These are phyloP conservation scores for Phyto melanocephala DNA, from an alignment of 2,888 invertebrate genomes.

Conservation along the genomic window DNA sequence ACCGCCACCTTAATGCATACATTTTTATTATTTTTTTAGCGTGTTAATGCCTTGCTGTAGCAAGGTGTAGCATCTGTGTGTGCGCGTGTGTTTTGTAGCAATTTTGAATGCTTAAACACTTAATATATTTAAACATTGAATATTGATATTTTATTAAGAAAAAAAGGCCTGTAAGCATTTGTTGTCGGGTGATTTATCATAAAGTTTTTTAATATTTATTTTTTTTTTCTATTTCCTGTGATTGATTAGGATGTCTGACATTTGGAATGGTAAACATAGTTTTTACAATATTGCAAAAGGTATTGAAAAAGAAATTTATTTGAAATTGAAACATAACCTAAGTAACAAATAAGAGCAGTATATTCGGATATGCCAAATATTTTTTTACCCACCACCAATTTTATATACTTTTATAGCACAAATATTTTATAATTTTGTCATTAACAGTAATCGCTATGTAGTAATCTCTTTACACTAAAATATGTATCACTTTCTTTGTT, in stretches of 20 bases:
- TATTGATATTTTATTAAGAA: neutral
- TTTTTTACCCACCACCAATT: too few species aligned
- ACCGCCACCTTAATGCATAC: too few species aligned
- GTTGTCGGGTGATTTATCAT: constrained; percentile 5
- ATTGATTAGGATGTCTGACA: constrained; percentile 6
- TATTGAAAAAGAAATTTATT: too few species aligned
- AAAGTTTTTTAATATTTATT: neutral
- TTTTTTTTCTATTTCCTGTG: neutral
- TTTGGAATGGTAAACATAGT: neutral
- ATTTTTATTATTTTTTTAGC: neutral
- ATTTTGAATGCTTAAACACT: neutral
- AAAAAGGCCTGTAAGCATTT: neutral
- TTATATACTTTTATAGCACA: too few species aligned
- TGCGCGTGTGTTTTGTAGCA: neutral
- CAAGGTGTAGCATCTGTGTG: neutral
- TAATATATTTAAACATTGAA: neutral
- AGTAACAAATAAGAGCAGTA: too few species aligned
- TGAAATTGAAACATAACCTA: too few species aligned
- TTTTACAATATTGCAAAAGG: too few species aligned
- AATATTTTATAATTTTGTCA: too few species aligned
- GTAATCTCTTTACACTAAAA: too few species aligned
- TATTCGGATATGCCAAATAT: too few species aligned
- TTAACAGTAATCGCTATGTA: too few species aligned
- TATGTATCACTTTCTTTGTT: too few species aligned
- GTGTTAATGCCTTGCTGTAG: neutral